Percentiles rank a stretch among this genome's conserved stretches.
These are phyloP conservation scores for Chrysomela aeneicollis DNA, from an alignment of 2,888 invertebrate species.

Conservation along the genomic window DNA sequence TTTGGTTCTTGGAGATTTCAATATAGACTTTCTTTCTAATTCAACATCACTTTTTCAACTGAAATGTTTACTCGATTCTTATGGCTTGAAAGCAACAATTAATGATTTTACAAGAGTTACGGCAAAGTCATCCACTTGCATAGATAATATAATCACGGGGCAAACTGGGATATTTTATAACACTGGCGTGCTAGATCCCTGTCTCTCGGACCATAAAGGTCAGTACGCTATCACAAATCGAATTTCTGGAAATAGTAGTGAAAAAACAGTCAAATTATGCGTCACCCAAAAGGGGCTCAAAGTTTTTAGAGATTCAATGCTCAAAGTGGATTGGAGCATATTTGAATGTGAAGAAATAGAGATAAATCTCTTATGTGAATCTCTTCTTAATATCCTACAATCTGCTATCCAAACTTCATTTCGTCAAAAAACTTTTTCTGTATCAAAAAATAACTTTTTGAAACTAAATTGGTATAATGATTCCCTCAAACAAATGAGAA, in stretches of 20 bases:
- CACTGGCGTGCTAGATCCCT: neutral
- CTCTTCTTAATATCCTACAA: neutral
- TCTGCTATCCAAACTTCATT: neutral
- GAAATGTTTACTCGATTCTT: neutral
- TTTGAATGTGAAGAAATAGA: neutral
- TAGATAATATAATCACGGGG: neutral
- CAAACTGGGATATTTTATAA: neutral
- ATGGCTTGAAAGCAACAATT: neutral
- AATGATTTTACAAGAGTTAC: neutral
- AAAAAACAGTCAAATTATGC: neutral
- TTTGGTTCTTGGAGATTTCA: slow-evolving; percentile 5
- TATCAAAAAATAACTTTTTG: neutral
- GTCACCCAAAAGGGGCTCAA: neutral
- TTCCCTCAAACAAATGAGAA: neutral
- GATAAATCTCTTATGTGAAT: slow-evolving; percentile 3
- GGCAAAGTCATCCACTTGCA: neutral
- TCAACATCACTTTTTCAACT: neutral
- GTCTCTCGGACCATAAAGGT: slow-evolving; percentile 7
- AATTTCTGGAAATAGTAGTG: neutral
- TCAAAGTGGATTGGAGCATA: neutral
- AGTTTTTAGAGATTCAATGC: slow-evolving; percentile 4
- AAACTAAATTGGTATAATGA: neutral
- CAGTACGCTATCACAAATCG: neutral
- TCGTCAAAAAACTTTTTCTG: neutral
- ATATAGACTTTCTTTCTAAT: slow-evolving; percentile 1